Evolutionary conservation across 2,797 vertebrate species (phyloP).

Genomic region (Monodelphis domestica): DNA sequence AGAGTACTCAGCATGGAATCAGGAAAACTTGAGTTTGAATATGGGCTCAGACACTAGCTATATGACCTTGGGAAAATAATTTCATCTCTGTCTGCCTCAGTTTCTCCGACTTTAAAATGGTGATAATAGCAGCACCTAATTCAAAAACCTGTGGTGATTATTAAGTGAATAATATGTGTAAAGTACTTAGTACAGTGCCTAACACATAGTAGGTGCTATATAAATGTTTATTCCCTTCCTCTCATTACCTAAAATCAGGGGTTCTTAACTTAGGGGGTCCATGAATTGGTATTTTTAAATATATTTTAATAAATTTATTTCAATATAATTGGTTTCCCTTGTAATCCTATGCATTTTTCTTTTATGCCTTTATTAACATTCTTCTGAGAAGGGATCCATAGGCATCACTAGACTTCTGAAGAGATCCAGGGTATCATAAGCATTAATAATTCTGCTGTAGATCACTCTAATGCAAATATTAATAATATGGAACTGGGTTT

Average conservation of each 20-base stretch:
- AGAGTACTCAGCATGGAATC: neutral
- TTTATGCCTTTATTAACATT: neutral
- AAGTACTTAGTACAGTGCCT: neutral
- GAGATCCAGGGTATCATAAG: neutral
- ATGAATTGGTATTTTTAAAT: neutral
- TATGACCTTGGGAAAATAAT: conserved; percentile 7
- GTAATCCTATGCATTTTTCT: neutral
- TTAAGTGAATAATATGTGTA: conserved; percentile 3
- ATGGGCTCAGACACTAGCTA: neutral
- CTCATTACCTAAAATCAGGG: neutral
- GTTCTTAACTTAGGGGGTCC: neutral
- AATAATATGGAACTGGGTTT: too few relatives aligned
- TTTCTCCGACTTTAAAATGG: conserved; percentile 33
- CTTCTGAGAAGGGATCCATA: neutral
- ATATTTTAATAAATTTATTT: neutral
- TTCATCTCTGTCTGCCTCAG: conserved; percentile 27
- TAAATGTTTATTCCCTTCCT: neutral
- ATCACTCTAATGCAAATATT: too few relatives aligned
- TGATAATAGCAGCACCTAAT: neutral
- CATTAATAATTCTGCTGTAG: neutral
- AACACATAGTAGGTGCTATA: neutral
- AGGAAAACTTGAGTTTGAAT: neutral
- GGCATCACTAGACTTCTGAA: neutral
- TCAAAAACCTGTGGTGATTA: neutral
- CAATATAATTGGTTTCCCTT: neutral